Base-by-base conservation (phyloP, 2,888 invertebrate genomes). In the Athripsodes cinereus region DNA sequence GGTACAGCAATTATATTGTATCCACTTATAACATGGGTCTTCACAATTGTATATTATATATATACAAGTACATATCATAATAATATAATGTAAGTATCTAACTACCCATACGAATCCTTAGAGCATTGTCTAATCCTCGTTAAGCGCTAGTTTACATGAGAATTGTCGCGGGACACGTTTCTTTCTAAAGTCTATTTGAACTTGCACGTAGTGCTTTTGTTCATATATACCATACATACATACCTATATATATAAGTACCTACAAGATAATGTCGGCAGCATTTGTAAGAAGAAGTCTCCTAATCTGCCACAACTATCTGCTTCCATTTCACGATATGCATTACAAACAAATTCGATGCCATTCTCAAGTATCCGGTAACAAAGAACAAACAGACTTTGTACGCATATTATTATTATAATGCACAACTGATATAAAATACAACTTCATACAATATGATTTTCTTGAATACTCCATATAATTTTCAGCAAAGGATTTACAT, bases 271-370 rank as follows among this genome's bases (percentile, higher is more conserved):
- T 50, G 55, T 50, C 18, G 48, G 47, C 57, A 22, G 52, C 47
- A 46, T 52, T 52, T 52, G 26, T 47, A 47, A 19, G 51, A 48
- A 48, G 22, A 47, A 31, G 19, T 40, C 56, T 3, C 40, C 40
- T 59, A 56, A 59, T 59, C 59, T 53, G 31, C 46, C 46, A 35
- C 53, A 49, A 55, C 55, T 52, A 59, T 59, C 59, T 59, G 35
- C 26, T 51, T 48, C 55, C 49, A 44, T 52, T 46, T 51, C 59
- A 50, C 56, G 53, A 59, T 59, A 59, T 59, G 59, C 59, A 56
- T 59, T 55, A 56, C 54, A 59, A 59, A 59, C 56, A 55, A 58
- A 59, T 56, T 56, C 59, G 56, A 56, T 53, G 59, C 59, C 52
- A 53, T 52, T 48, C 49, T 18, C 40, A 40, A 26, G 26, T 26